Evolutionary conservation across 2,113 vertebrate genomes (phyloP), one percentile per base, ranked within the genome.

Genomic region (Brevimyrus niger): DNA sequence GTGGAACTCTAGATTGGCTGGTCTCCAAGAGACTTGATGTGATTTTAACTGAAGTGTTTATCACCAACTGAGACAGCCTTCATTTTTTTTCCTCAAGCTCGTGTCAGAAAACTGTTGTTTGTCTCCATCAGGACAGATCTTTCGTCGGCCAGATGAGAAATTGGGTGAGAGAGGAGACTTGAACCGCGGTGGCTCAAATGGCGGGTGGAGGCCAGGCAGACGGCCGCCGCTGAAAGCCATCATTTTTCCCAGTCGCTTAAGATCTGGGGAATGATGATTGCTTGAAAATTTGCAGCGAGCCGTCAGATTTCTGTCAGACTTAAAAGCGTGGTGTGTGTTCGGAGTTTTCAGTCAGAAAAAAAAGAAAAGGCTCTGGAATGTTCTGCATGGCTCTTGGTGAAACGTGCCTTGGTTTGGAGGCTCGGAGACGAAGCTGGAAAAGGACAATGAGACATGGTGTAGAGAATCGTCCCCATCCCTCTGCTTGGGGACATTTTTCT

Each of bases 1-100:
- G 51, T 15, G 88, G 27, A n/a, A 94, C 91, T 92, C 86, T 51
- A 53, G 91, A 46, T 61, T 55, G 85, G 48, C 50, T 53, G 85
- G 50, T 87, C 61, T 1, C 0, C 90, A 89, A 23, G 87, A 92
- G 87, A 92, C 91, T 86, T 92, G 53, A 89, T 86, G 7, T 23
- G 73, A 88, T 91, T 46, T 87, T 50, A 61, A 38, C 51, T 87
- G 55, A 87, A 65, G 87, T 61, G 87, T 87, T 87, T 87, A 61
- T 87, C 53, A 87, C 87, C 11, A 87, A 23, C 23, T n/a, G 31
- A 58, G 35, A 65, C 87, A 87, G 13, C 5, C 10, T 65, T 44
- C 31, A 65, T 61, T 87, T 87, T 53, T 86, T 87, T 86, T 53
- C 1, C 44, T 17, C 1, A 3, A 87, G 35, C 55, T 19, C 10